phyloP scores from a whole-genome alignment of 2,797 vertebrate species.

The Tragelaphus eurycerus region DNA sequence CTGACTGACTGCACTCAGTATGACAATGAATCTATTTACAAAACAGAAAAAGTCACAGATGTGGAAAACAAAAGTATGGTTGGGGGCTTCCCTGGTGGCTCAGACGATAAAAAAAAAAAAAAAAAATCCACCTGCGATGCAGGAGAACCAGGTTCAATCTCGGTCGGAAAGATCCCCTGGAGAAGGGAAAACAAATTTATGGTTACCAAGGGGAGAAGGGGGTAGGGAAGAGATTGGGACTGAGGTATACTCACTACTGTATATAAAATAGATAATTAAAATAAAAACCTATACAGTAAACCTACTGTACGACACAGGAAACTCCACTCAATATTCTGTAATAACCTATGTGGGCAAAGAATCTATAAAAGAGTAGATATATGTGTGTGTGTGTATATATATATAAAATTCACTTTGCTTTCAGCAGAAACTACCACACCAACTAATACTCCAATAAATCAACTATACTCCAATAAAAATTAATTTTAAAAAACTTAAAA shows the following conservation, averaged over 20 bases:
- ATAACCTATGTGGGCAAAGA: background rate
- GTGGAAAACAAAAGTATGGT: background rate
- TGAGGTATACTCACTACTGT: background rate
- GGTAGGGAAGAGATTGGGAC: background rate
- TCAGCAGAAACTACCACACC: background rate
- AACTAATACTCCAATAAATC: background rate
- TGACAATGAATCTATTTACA: background rate
- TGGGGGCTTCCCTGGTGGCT: background rate
- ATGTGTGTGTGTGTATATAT: background rate
- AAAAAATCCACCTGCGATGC: background rate
- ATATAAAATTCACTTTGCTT: background rate
- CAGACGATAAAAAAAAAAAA: background rate
- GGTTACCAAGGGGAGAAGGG: background rate
- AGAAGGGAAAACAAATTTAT: background rate
- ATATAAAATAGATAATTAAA: background rate
- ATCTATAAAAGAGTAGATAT: background rate
- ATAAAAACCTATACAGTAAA: background rate
- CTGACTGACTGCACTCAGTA: background rate
- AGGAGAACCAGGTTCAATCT: background rate
- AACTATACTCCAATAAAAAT: background rate
- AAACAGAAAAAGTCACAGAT: background rate
- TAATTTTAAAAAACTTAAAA: background rate
- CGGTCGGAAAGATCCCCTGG: background rate
- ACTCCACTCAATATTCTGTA: background rate
- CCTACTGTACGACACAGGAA: background rate